Percentiles rank a stretch among this genome's conserved stretches.
phyloP scores from a whole-genome alignment of 2,888 invertebrate genomes.

The Leptinotarsa haldemani region DNA sequence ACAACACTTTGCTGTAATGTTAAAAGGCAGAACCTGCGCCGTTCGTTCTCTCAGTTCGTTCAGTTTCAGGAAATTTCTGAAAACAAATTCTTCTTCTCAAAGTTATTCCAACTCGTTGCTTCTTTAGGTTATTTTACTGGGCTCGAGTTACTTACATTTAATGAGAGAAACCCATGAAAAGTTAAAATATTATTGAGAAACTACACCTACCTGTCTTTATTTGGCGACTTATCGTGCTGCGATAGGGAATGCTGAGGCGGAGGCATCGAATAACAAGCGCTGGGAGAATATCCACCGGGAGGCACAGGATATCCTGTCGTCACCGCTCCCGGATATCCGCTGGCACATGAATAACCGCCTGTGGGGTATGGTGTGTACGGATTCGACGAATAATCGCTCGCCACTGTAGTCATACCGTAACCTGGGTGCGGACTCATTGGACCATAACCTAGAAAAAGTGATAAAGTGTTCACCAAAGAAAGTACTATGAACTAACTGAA shows the following conservation, averaged over 20 bases:
- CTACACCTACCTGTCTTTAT: constrained; percentile 77
- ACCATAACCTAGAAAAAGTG: constrained; percentile 75
- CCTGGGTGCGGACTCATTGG: constrained; percentile 88
- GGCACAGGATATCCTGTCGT: constrained; percentile 74
- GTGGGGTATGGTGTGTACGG: constrained; percentile 65
- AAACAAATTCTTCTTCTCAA: too few species aligned
- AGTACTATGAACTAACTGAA: too few species aligned
- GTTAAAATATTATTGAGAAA: neutral
- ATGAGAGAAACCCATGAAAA: too few species aligned
- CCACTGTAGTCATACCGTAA: constrained; percentile 80
- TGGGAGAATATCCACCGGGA: constrained; percentile 68
- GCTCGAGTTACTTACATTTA: too few species aligned
- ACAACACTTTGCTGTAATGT: too few species aligned
- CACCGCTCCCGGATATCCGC: constrained; percentile 66
- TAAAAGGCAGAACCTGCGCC: too few species aligned
- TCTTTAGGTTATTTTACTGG: too few species aligned
- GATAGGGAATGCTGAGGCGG: constrained; percentile 78
- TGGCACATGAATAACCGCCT: constrained; percentile 70
- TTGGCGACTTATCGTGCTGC: constrained; percentile 74
- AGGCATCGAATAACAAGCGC: constrained; percentile 88
- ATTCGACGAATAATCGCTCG: constrained; percentile 84
- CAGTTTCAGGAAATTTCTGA: too few species aligned
- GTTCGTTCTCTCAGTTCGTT: too few species aligned
- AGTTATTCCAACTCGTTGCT: too few species aligned
- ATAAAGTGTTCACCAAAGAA: too few species aligned